Evolutionary conservation across 53 echinoderm and acorn worm genomes (phyloP), one percentile per base, ranked within the genome.

Genomic region (Mesocentrotus franciscanus): DNA sequence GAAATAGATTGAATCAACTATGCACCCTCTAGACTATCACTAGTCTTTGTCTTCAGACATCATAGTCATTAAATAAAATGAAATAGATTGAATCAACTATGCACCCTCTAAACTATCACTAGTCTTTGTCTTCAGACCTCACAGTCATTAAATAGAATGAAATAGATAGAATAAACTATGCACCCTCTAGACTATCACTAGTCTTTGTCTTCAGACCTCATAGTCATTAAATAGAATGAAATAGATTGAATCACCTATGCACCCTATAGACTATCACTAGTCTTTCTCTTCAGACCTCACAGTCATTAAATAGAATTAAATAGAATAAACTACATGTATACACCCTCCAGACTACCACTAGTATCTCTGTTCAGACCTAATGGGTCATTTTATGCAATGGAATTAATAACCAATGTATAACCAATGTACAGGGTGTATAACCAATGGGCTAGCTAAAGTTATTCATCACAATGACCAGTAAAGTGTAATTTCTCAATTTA

Each of bases 61-160:
- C 10, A 74, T 2, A 74, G 74, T 74, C 32, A 74, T 13, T 30
- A 74, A 9, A 74, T 74, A 74, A 0, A 42, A 81, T 18, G 81
- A 81, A 81, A 76, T 76, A 76, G 30, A 76, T 81, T 39, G 42
- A 81, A 81, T 81, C 42, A 81, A 76, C 30, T 30, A 32, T 62
- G 8, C 32, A 78, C n/a, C 78, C 81, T 42, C 36, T 81, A 42
- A 42, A 81, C 18, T 20, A 81, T 81, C 42, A 81, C 81, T 39
- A 39, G 81, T 81, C 81, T 42, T 39, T 30, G 0, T 74, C 32
- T 74, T 74, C 32, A 74, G 74, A 74, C 74, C 74, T 18, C 10
- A 74, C 1, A 74, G 74, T 74, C 32, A 74, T 13, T 30, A 74
- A 30, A 74, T 74, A 74, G 5, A 42, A 81, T 18, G 81, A 81